These are phyloP conservation scores for Mustela erminea DNA, from an alignment of 2,797 vertebrate genomes.

Conservation along the genomic window DNA sequence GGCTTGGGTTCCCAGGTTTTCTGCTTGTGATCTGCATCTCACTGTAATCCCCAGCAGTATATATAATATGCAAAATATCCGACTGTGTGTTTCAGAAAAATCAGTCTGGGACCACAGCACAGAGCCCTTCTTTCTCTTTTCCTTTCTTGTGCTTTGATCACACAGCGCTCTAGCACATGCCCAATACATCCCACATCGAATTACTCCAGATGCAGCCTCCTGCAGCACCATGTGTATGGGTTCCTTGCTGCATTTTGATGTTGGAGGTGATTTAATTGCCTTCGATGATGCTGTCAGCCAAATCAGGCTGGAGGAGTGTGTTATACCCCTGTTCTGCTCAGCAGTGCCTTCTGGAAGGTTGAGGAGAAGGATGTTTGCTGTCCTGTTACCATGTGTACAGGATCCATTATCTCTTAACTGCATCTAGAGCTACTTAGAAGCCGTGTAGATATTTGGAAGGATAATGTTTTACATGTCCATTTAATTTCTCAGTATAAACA, in stretches of 20 bases:
- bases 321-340: conserved; percentile 36
- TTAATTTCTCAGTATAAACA: conserved; percentile 37
- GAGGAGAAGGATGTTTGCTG: conserved; percentile 59
- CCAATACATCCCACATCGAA: not conserved
- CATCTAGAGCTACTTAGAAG: conserved; percentile 16
- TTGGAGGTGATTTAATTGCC: conserved; percentile 70
- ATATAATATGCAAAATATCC: not conserved
- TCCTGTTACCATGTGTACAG: conserved; percentile 53
- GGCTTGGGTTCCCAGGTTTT: not conserved
- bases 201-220: conserved; percentile 57
- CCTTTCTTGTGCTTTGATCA: not conserved
- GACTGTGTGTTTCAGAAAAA: not conserved
- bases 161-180: rapidly evolving
- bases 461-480: not conserved
- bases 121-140: not conserved
- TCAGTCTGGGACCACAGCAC: not conserved
- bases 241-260: conserved; percentile 69
- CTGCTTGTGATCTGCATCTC: not conserved
- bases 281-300: conserved; percentile 50
- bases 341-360: conserved; percentile 37
- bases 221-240: not conserved
- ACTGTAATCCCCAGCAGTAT: not conserved
- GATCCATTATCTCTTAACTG: conserved; percentile 27
- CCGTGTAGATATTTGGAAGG: not conserved
- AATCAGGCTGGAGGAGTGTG: conserved; percentile 41